A percentile compares a stretch with the other conserved stretches of the same genome.
Evolutionary conservation across 2,113 vertebrate genomes (phyloP).

Genomic region (Triplophysa tibetana): DNA sequence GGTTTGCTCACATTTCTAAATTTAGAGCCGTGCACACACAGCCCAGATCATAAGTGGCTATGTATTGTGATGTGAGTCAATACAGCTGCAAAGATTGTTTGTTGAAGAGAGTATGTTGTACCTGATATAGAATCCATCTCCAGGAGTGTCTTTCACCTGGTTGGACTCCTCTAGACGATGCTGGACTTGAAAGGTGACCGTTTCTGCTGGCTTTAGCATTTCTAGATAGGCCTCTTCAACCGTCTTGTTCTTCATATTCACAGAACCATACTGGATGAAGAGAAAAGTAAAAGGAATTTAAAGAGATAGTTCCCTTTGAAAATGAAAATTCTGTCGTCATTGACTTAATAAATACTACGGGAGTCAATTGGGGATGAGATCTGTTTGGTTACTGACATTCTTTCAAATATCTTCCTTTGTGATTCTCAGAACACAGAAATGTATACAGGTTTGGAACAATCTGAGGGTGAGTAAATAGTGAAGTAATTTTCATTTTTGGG

Average conservation of each 20-base stretch:
- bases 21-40: constrained; percentile 17
- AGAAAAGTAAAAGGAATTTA: background rate
- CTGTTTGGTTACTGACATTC: too few relatives aligned
- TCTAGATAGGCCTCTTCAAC: constrained; percentile 96
- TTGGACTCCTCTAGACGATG: constrained; percentile 88
- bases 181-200: constrained; percentile 86
- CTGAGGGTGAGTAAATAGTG: too few relatives aligned
- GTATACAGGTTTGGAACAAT: too few relatives aligned
- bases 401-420: too few relatives aligned
- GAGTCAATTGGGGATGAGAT: too few relatives aligned
- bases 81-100: background rate
- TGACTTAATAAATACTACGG: too few relatives aligned
- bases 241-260: constrained; percentile 88
- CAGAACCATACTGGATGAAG: constrained; percentile 81
- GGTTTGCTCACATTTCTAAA: constrained; percentile 4
- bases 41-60: background rate
- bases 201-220: constrained; percentile 93
- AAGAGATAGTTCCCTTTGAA: too few relatives aligned
- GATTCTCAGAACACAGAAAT: too few relatives aligned
- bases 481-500: too few relatives aligned
- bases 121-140: constrained; percentile 97
- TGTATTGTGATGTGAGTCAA: background rate
- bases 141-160: constrained; percentile 85
- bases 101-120: constrained; percentile 56
- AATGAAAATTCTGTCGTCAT: too few relatives aligned